Base-by-base conservation (phyloP, 1,140 invertebrate genomes). In the Drosophila pruinosa region DNA sequence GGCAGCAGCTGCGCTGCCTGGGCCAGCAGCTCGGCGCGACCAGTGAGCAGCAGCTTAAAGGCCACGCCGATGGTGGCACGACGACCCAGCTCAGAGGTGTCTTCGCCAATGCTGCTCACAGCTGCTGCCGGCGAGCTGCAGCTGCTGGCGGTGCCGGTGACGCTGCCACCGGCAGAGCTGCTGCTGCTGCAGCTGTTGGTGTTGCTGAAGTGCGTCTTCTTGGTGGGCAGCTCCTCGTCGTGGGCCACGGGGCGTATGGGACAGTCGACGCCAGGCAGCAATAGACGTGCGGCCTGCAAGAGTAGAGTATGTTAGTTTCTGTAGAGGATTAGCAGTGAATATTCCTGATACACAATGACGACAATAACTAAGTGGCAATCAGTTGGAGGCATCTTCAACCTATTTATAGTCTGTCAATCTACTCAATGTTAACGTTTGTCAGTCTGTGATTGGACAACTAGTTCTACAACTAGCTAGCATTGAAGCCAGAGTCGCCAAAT, bases 231-330 rank as follows among this genome's bases (percentile, higher is more conserved):
- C 43, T 92, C 92, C 69, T 93, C 92, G 15, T 93, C 92, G 14
- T 92, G 93, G 74, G 90, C 92, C 50, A 97, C 93, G 5, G 95
- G 93, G 62, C 97, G 91, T 1, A 96, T 94, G 7, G 97, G 96
- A 91, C 96, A 98, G 90, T 98, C 97, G 0, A 97, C 96, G 21
- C 97, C 96, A 1, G 97, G 97, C 24, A 98, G 92, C 7, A 98
- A 92, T 12, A 98, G 90, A 28, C 97, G 91, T 0, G 97, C 97
- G 0, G 97, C 96, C 92, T 98, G 96, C 93, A 15, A 52, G 7
- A 8, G 6, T 3, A 34, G 12, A 1, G 6, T 14, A 4, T 4
- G 7, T 0, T 7, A 22, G 8, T 12, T 34, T 6, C 0, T 0
- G 2, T 14, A 1, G 1, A 15, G 3, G 12, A 53, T 52, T 31